phyloP scores from a whole-genome alignment of 1,140 invertebrate species.

The Cryptotermes secundus region DNA sequence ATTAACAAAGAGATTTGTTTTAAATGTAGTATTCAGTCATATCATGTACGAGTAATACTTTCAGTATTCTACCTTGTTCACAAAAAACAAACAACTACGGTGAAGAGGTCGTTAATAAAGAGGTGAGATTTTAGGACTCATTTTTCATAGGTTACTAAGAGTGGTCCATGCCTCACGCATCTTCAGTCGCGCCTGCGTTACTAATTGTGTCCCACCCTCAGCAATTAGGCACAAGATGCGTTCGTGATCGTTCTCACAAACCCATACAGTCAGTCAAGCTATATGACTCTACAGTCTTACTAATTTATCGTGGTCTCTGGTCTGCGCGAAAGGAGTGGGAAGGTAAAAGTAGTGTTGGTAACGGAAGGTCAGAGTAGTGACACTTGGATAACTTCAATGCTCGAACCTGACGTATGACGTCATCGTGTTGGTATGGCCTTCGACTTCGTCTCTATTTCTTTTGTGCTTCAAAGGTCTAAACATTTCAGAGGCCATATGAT shows the following conservation, averaged over 20 bases:
- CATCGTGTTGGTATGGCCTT: no score
- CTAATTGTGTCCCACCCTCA: neutral
- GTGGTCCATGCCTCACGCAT: neutral
- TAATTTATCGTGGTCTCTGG: no score
- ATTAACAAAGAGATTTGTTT: neutral
- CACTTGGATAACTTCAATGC: no score
- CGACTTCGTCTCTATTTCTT: no score
- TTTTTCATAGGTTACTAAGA: constrained; percentile 7
- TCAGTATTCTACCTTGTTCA: neutral
- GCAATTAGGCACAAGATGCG: neutral
- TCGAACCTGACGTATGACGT: no score
- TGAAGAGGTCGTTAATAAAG: neutral
- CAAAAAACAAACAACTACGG: neutral
- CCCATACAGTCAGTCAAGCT: neutral
- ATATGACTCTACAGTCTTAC: neutral
- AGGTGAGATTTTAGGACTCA: constrained; percentile 6
- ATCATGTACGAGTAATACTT: neutral
- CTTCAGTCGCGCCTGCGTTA: neutral
- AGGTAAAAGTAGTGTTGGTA: no score
- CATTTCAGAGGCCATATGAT: no score
- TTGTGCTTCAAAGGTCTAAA: no score
- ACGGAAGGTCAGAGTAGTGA: no score
- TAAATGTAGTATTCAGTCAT: neutral
- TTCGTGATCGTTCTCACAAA: neutral
- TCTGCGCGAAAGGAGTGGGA: no score